These are phyloP conservation scores for Diprion similis DNA, from an alignment of 1,140 invertebrate genomes.

Conservation along the genomic window DNA sequence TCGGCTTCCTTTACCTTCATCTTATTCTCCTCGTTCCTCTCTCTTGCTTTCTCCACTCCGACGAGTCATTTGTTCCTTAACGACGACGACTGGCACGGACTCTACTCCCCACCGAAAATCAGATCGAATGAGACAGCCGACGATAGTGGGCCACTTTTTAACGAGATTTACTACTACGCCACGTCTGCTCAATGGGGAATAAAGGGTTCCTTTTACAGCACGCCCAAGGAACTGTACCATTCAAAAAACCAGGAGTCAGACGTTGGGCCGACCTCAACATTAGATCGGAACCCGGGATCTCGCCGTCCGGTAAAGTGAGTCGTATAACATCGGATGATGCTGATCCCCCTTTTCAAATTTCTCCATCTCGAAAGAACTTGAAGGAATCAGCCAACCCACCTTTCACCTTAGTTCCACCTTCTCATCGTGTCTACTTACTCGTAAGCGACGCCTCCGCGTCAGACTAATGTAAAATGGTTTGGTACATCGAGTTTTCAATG, in stretches of 20 bases:
- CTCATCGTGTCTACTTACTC: too few species aligned
- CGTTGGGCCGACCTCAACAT: neutral
- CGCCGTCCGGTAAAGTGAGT: neutral
- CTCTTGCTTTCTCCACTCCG: constrained; percentile 14
- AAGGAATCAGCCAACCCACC: too few species aligned
- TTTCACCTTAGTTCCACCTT: too few species aligned
- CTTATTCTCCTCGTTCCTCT: constrained; percentile 22
- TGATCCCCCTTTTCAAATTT: too few species aligned
- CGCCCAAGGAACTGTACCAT: neutral
- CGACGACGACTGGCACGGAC: neutral
- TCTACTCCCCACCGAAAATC: neutral
- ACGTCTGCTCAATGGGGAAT: neutral
- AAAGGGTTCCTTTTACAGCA: neutral
- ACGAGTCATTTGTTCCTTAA: neutral
- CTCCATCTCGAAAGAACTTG: too few species aligned
- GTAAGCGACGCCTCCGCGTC: too few species aligned
- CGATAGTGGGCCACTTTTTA: constrained; percentile 2
- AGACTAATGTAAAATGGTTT: too few species aligned
- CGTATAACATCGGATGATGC: neutral
- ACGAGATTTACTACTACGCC: neutral
- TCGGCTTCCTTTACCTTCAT: constrained; percentile 25
- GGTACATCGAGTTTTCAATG: too few species aligned
- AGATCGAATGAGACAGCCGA: neutral
- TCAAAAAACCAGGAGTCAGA: constrained; percentile 5
- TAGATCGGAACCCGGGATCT: neutral